Evolutionary conservation across 2,888 invertebrate genomes (phyloP).

Genomic region (Mimas tiliae): DNA sequence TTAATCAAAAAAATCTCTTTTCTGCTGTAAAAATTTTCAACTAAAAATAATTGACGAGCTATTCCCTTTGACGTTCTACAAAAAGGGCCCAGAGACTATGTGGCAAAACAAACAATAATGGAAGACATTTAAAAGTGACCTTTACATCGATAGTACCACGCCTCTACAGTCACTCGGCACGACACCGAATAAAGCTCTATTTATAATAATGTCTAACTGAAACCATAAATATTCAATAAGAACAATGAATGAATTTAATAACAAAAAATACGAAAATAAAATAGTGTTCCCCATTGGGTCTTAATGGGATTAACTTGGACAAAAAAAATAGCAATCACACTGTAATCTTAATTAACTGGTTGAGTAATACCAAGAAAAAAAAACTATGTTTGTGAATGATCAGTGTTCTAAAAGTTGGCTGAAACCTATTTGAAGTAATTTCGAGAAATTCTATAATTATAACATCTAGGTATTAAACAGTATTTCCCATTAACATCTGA

Average conservation of each 20-base stretch:
- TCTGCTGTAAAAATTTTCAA: too few relatives aligned
- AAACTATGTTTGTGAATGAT: neutral
- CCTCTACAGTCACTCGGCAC: conserved; percentile 31
- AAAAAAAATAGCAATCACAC: neutral
- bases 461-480: neutral
- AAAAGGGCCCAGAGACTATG: conserved; percentile 7
- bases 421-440: neutral
- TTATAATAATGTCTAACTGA: conserved; percentile 1
- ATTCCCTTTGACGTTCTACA: neutral
- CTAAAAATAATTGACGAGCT: neutral
- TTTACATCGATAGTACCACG: conserved; percentile 34
- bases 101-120: conserved; percentile 25
- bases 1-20: too few relatives aligned
- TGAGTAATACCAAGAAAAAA: neutral
- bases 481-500: neutral
- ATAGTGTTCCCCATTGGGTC: too few relatives aligned
- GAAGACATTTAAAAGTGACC: conserved; percentile 29
- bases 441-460: neutral
- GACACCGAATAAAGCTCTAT: conserved; percentile 23
- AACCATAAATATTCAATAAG: neutral
- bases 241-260: neutral
- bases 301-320: too few relatives aligned
- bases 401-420: neutral
- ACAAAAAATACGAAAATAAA: neutral
- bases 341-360: neutral